phyloP scores from a whole-genome alignment of 2,888 invertebrate species.

The Erebia aethiops region DNA sequence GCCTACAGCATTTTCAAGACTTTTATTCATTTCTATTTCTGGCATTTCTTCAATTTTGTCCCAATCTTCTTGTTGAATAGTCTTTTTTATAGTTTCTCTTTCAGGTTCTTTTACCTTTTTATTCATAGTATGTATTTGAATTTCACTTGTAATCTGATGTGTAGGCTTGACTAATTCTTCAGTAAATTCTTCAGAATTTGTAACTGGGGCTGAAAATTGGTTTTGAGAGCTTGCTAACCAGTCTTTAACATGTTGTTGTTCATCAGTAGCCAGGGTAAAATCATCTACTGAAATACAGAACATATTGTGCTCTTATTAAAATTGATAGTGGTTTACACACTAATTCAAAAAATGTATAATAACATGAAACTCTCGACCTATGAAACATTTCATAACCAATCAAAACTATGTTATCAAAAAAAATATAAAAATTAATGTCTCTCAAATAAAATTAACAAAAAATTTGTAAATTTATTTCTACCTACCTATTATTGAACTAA shows the following conservation, averaged over 20 bases:
- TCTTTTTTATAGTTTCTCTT: slow-evolving; percentile 51
- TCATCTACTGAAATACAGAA: slow-evolving; percentile 62
- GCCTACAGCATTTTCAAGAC: slow-evolving; percentile 56
- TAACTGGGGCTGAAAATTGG: slow-evolving; percentile 64
- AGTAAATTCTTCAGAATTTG: slow-evolving; percentile 54
- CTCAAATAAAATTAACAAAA: too few relatives aligned
- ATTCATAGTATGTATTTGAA: slow-evolving; percentile 57
- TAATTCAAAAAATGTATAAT: too few relatives aligned
- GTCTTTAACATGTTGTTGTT: slow-evolving; percentile 61
- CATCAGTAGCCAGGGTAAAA: slow-evolving; percentile 49
- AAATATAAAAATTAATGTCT: too few relatives aligned
- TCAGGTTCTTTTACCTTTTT: slow-evolving; percentile 50
- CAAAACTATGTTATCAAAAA: too few relatives aligned
- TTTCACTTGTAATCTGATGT: slow-evolving; percentile 56
- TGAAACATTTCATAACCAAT: too few relatives aligned
- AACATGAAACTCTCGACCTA: too few relatives aligned
- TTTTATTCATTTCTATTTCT: slow-evolving; percentile 53
- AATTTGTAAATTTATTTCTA: too few relatives aligned
- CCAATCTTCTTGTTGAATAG: slow-evolving; percentile 68
- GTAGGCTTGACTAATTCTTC: slow-evolving; percentile 50
- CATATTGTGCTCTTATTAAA: slow-evolving; percentile 3
- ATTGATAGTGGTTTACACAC: neutral
- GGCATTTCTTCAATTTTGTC: slow-evolving; percentile 71
- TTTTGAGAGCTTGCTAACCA: slow-evolving; percentile 73
- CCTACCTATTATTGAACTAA: too few relatives aligned